Evolutionary conservation across 2,113 vertebrate genomes (phyloP).

Genomic region (Leiothrix lutea): DNA sequence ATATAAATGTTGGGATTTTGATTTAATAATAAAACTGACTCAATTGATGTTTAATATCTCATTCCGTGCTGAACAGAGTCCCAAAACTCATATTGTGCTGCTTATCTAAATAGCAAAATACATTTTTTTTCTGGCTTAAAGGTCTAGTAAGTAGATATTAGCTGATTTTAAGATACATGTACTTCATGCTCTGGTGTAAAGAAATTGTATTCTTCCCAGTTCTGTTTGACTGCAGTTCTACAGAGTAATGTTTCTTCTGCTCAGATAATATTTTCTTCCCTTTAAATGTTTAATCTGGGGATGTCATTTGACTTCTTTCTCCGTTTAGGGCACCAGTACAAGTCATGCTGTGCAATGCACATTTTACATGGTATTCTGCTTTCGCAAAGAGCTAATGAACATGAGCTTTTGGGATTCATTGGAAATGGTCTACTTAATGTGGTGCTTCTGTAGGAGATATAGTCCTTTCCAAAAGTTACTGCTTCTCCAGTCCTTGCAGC

Average conservation of each 20-base stretch:
- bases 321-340: not conserved
- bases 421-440: slow-evolving; percentile 43
- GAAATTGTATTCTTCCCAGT: not conserved
- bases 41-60: slow-evolving; percentile 31
- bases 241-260: not conserved
- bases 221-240: not conserved
- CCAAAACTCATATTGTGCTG: slow-evolving; percentile 12
- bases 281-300: not conserved
- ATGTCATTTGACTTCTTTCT: not conserved
- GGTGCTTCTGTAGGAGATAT: not conserved
- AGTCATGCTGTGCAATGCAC: not conserved
- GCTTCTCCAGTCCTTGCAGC: slow-evolving; percentile 29
- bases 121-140: slow-evolving; percentile 42
- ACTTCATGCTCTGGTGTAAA: not conserved
- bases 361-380: slow-evolving; percentile 15
- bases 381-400: slow-evolving; percentile 15
- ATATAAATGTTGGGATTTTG: not conserved
- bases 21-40: slow-evolving; percentile 31
- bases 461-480: slow-evolving; percentile 34
- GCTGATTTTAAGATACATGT: slow-evolving; percentile 41
- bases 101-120: slow-evolving; percentile 61
- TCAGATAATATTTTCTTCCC: not conserved
- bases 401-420: slow-evolving; percentile 22
- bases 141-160: slow-evolving; percentile 38
- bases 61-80: not conserved